These are phyloP conservation scores for honey bee (Apis mellifera) DNA, from an alignment of 1,140 invertebrate genomes.

Conservation along the genomic window DNA sequence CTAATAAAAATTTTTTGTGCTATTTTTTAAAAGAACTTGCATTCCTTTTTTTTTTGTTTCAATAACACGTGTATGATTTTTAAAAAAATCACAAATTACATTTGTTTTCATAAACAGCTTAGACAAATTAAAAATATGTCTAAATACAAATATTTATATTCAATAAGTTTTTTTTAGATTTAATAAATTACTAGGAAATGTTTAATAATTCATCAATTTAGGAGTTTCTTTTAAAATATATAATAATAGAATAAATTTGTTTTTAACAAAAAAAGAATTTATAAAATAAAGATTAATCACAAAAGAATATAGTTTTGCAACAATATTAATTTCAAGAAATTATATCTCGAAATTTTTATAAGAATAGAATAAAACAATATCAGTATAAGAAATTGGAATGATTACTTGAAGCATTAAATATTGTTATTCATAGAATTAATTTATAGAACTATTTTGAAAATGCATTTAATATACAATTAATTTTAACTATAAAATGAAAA, in stretches of 20 bases:
- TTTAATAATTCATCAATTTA: not conserved
- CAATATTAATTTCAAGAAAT: not conserved
- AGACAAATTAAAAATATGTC: not conserved
- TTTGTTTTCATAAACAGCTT: not conserved
- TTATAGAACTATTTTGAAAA: constrained; percentile 4
- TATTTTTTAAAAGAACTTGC: not conserved
- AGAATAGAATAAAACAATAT: constrained; percentile 13
- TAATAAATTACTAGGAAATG: not conserved
- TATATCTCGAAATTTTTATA: not conserved
- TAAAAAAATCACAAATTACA: not conserved
- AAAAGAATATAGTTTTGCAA: not conserved
- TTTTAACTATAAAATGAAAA: constrained; percentile 14
- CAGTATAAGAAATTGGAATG: constrained; percentile 17
- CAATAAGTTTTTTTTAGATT: not conserved
- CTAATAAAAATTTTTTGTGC: not conserved
- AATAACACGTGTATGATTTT: not conserved
- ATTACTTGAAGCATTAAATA: constrained; percentile 13
- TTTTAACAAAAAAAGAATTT: not conserved
- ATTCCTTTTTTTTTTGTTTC: not conserved
- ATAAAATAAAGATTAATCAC: not conserved
- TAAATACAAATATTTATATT: not conserved
- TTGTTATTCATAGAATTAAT: constrained; percentile 14
- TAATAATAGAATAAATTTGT: not conserved
- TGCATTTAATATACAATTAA: not conserved
- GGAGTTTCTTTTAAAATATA: too few relatives aligned